Evolutionary conservation across 2,888 invertebrate genomes (phyloP), one percentile per base, ranked within the genome.

Genomic region (Gymnocheta viridis): DNA sequence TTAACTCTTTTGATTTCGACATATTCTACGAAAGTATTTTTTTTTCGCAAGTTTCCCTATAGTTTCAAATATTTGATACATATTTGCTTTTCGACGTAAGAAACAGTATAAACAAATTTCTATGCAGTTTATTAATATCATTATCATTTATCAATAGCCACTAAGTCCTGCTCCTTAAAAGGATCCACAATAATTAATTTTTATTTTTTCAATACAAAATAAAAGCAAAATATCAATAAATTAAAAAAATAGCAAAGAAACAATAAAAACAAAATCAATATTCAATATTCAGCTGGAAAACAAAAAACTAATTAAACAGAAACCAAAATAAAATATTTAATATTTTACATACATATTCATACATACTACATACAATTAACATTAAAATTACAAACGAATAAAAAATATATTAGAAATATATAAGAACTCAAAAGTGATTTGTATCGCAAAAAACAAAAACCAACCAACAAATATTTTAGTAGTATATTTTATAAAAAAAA

Each of bases 401-500:
- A 69, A 49, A 60, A 35, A 27, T 44, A 27, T 12, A 54, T 24
- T 9, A 27, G 47, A 56, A 62, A 60, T 54, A 51, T 27, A 51
- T 17, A 60, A 70, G 44, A 83, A 76, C 83, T 80, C 82, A 69
- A 69, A 70, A 72, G 84, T 81, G 81, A 84, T 84, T 84, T 77
- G 76, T 67, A 72, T 77, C 67, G 77, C 72, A 77, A 80, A 29
- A 73, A 73, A 62, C 51, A 32, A 72, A 73, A 64, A 62, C 35
- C 64, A 74, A 77, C 58, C 38, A 70, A 83, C 47, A 70, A 80
- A 81, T 83, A 83, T 83, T 83, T 79, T 82, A 82, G 82, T 82
- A 82, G 79, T 82, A 79, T 83, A 83, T 83, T 83, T 82, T 79
- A 79, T 74, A 77, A 73, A 76, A 74, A 60, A 38, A 82, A 77